Evolutionary conservation across 2,888 invertebrate species (phyloP).

Genomic region (Terebella lapidaria): DNA sequence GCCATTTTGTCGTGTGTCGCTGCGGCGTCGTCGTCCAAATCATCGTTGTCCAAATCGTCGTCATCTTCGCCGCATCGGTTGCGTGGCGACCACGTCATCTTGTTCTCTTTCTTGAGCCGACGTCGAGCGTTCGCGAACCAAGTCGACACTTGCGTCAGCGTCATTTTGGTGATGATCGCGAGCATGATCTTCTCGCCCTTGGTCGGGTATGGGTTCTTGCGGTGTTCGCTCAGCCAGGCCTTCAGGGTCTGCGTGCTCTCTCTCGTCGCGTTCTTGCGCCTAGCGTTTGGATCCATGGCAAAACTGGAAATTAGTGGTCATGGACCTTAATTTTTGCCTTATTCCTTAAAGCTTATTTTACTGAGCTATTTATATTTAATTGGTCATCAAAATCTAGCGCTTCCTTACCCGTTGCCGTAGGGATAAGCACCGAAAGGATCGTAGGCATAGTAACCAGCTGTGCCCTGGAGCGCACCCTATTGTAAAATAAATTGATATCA

Average conservation of each 20-base stretch:
- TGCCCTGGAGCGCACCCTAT: background rate
- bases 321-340: too few species aligned
- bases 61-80: constrained; percentile 59
- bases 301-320: too few species aligned
- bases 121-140: constrained; percentile 95
- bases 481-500: too few species aligned
- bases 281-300: constrained; percentile 1
- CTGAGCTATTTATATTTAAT: too few species aligned
- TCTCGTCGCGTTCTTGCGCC: constrained; percentile 93
- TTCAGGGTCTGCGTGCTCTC: constrained; percentile 96
- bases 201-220: constrained; percentile 92
- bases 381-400: too few species aligned
- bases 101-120: constrained; percentile 92
- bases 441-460: background rate
- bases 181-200: constrained; percentile 95
- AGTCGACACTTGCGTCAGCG: constrained; percentile 75
- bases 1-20: too few species aligned
- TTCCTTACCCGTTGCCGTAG: constrained; percentile 2
- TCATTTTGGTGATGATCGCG: constrained; percentile 83
- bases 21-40: constrained; percentile 15
- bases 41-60: constrained; percentile 46
- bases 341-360: too few species aligned
- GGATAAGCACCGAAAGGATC: constrained; percentile 3
- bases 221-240: constrained; percentile 94
- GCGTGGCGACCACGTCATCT: constrained; percentile 97